Percentiles rank a stretch among this genome's conserved stretches.
Evolutionary conservation across 2,113 vertebrate genomes (phyloP).

Genomic region (Bostrychus sinensis): DNA sequence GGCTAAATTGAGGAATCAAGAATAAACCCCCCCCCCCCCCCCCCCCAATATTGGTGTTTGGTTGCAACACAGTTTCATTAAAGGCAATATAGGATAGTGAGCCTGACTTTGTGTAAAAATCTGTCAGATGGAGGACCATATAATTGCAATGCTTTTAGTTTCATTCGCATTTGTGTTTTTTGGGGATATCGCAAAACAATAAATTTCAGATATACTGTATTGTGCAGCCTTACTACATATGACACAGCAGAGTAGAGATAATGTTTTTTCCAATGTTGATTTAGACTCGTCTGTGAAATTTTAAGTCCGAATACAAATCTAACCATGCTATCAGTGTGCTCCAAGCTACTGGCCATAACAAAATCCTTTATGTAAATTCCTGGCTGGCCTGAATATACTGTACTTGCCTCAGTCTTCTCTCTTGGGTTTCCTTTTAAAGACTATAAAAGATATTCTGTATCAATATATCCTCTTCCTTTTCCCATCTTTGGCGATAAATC

Average conservation of each 20-base stretch:
- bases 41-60: no score
- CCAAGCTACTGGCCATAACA: not conserved
- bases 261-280: not conserved
- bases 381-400: not conserved
- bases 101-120: no score
- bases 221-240: no score
- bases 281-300: not conserved
- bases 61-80: no score
- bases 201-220: no score
- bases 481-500: slow-evolving; percentile 5
- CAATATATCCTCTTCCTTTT: slow-evolving; percentile 1
- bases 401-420: not conserved
- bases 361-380: not conserved
- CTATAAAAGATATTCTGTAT: slow-evolving; percentile 1
- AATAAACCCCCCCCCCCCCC: no score
- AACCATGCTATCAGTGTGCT: not conserved
- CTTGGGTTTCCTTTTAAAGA: not conserved
- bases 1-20: no score
- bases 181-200: no score
- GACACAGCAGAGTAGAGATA: not conserved
- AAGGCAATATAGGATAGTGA: no score
- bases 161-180: no score
- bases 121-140: no score
- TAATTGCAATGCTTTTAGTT: no score
- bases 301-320: not conserved